These are phyloP conservation scores for Echiichthys vipera DNA, from an alignment of 2,797 vertebrate species.

Conservation along the genomic window DNA sequence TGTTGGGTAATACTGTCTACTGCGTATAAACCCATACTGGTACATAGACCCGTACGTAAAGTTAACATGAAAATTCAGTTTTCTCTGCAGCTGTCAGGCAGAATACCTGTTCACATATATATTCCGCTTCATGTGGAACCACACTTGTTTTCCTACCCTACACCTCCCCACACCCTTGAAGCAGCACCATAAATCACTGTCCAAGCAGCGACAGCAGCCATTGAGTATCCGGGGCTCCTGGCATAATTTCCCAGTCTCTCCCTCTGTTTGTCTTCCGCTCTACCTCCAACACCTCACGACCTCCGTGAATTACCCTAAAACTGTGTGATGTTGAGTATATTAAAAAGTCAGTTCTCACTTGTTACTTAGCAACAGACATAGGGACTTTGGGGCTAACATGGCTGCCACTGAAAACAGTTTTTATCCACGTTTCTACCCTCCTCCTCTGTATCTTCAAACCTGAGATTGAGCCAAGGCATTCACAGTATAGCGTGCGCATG, in stretches of 20 bases:
- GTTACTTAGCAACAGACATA: slow-evolving; percentile 55
- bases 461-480: background rate
- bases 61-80: slow-evolving; percentile 16
- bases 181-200: slow-evolving; percentile 69
- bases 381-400: slow-evolving; percentile 15
- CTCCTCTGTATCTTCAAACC: slow-evolving; percentile 11
- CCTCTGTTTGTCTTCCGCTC: slow-evolving; percentile 48
- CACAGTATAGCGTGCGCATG: slow-evolving; percentile 1
- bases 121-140: slow-evolving; percentile 35
- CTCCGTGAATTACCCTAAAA: slow-evolving; percentile 12
- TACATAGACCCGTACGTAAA: background rate
- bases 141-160: slow-evolving; percentile 38
- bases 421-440: slow-evolving; percentile 4
- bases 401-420: slow-evolving; percentile 17
- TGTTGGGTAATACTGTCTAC: slow-evolving; percentile 13
- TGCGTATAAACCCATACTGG: background rate
- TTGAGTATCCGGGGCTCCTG: slow-evolving; percentile 52
- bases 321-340: slow-evolving; percentile 11
- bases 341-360: slow-evolving; percentile 24
- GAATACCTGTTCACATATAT: slow-evolving; percentile 37
- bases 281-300: slow-evolving; percentile 31
- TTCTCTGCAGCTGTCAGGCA: slow-evolving; percentile 17
- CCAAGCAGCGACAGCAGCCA: slow-evolving; percentile 52
- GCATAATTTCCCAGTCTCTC: slow-evolving; percentile 21
- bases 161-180: slow-evolving; percentile 35